Percentiles rank a stretch among this genome's conserved stretches.
Evolutionary conservation across 2,888 invertebrate genomes (phyloP).

Genomic region (Pyrrhosoma nymphula): DNA sequence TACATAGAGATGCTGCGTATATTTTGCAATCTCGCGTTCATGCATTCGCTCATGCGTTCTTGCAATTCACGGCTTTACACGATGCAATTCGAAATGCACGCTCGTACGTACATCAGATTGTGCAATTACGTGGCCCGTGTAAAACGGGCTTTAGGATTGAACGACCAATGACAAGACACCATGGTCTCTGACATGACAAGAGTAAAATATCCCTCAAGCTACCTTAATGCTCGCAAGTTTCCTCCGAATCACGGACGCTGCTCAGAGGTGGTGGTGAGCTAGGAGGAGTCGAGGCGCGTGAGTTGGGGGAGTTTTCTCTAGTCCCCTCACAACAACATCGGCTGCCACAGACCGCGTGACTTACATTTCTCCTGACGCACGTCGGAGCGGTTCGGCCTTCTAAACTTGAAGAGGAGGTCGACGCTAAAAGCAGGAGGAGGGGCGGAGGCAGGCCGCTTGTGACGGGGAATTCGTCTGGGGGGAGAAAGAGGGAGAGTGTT

Average conservation of each 20-base stretch:
- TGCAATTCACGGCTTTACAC: no score
- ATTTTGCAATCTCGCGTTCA: no score
- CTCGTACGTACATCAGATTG: no score
- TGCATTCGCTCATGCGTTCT: no score
- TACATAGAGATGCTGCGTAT: no score
- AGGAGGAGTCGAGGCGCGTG: neutral
- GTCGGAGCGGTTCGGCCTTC: neutral
- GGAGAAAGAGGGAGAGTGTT: neutral
- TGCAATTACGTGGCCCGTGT: no score
- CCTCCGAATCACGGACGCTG: neutral
- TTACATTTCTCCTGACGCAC: conserved; percentile 44
- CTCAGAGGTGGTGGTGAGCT: neutral
- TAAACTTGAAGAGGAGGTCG: conserved; percentile 19
- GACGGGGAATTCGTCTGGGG: no score
- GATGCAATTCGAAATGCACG: no score
- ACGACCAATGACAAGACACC: no score
- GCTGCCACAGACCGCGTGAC: conserved; percentile 30
- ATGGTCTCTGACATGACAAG: no score
- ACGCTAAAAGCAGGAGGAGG: neutral
- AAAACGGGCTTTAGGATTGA: no score
- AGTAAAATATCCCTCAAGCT: no score
- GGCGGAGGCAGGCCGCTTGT: neutral
- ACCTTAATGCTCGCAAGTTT: neutral
- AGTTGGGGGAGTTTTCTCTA: neutral
- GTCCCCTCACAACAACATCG: neutral